These are phyloP conservation scores for Trypoxylus dichotomus DNA, from an alignment of 1,140 invertebrate species.

Conservation along the genomic window DNA sequence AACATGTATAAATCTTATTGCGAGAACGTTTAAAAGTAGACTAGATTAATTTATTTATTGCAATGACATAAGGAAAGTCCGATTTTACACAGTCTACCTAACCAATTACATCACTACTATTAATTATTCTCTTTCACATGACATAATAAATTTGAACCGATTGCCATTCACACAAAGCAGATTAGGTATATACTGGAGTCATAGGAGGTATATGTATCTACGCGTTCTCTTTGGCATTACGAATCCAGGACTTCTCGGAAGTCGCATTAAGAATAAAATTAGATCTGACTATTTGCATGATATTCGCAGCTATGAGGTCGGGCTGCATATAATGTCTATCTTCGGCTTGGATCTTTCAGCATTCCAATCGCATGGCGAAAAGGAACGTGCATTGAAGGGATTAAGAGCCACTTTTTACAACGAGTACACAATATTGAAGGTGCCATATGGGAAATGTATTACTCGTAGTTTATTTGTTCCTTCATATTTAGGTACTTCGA, in stretches of 20 bases:
- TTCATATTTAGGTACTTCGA: no score
- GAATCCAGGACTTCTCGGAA: neutral
- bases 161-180: neutral
- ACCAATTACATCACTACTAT: neutral
- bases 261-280: neutral
- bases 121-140: constrained; percentile 3
- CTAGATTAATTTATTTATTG: neutral
- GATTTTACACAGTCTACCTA: neutral
- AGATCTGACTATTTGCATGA: neutral
- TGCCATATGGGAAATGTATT: no score
- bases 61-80: neutral
- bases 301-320: neutral
- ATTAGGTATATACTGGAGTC: no score
- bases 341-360: no score
- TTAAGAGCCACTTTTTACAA: no score
- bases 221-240: neutral
- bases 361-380: no score
- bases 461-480: no score
- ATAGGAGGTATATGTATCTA: no score
- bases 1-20: neutral
- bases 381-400: no score
- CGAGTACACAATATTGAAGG: no score
- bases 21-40: neutral
- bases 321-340: no score
- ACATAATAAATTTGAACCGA: neutral